A percentile compares a stretch with the other conserved stretches of the same genome.
These are phyloP conservation scores for Lanistes nyassanus DNA, from an alignment of 1,140 invertebrate species.

Conservation along the genomic window DNA sequence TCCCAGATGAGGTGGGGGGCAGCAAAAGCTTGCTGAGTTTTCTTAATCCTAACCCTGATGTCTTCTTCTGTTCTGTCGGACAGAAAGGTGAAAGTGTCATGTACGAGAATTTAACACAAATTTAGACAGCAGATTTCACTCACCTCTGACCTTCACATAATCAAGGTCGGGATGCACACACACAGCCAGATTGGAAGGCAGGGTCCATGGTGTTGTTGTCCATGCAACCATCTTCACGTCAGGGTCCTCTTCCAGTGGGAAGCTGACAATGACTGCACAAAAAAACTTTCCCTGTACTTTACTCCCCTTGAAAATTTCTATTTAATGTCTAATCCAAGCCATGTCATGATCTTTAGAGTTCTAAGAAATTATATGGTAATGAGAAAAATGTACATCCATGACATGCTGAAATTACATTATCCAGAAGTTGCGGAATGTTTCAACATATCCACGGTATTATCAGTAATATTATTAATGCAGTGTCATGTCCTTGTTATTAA, in stretches of 20 bases:
- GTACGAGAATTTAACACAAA: too few species aligned
- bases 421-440: too few species aligned
- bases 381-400: too few species aligned
- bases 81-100: not conserved
- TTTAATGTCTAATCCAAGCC: constrained; percentile 14
- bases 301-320: not conserved
- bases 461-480: not conserved
- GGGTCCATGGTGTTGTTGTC: constrained; percentile 99
- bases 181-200: constrained; percentile 95
- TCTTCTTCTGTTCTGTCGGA: not conserved
- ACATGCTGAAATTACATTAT: too few species aligned
- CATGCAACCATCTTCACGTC: constrained; percentile 81
- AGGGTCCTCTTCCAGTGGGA: constrained; percentile 81
- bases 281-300: not conserved
- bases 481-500: not conserved
- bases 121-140: not conserved
- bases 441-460: too few species aligned
- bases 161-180: constrained; percentile 92
- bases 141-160: constrained; percentile 77
- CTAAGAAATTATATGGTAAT: too few species aligned
- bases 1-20: too few species aligned
- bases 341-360: too few species aligned
- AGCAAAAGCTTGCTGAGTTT: too few species aligned
- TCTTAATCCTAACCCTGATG: too few species aligned
- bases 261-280: constrained; percentile 81